Evolutionary conservation across 2,113 vertebrate species (phyloP).

Genomic region (Podarcis raffonei): DNA sequence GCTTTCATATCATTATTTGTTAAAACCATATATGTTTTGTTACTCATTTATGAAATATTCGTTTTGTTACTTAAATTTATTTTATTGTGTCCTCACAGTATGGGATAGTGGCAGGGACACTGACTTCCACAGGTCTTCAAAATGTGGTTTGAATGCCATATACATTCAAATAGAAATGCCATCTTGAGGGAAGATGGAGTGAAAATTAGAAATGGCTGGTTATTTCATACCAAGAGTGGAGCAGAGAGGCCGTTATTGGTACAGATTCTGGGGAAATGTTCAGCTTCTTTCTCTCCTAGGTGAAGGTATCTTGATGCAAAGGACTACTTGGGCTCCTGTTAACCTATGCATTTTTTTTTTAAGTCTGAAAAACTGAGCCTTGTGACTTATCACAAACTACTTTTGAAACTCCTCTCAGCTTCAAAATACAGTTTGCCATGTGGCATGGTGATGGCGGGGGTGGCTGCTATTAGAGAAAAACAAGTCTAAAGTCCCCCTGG

Average conservation of each 20-base stretch:
- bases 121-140: background rate
- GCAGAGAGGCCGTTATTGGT: background rate
- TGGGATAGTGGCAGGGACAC: background rate
- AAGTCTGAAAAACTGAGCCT: background rate
- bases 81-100: background rate
- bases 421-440: background rate
- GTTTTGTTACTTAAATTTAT: background rate
- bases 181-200: background rate
- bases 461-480: background rate
- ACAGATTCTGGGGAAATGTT: conserved; percentile 8
- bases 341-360: background rate
- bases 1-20: background rate
- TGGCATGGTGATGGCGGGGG: background rate
- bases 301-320: background rate
- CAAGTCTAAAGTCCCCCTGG: background rate
- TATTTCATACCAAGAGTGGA: background rate
- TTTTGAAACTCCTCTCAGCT: background rate
- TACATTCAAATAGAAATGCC: background rate
- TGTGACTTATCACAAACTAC: background rate
- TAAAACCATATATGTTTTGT: background rate
- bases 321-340: background rate
- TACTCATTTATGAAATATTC: background rate
- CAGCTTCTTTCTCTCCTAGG: conserved; percentile 31
- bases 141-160: background rate
- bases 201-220: background rate